phyloP scores from a whole-genome alignment of 2,797 vertebrate genomes.

The Sandelia bainsii region DNA sequence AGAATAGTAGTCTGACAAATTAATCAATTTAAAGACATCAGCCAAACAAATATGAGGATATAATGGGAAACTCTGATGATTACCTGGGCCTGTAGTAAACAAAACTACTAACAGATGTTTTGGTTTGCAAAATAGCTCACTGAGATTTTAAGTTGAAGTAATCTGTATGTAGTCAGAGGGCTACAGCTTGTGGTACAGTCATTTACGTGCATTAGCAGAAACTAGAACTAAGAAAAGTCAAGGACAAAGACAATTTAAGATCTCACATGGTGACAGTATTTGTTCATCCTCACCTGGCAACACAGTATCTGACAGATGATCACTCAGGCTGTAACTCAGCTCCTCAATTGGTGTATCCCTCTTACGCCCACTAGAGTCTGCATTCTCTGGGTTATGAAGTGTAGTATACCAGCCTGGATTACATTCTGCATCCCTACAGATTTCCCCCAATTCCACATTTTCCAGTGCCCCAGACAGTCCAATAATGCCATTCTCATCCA shows the following conservation, averaged over 20 bases:
- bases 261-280: slow-evolving; percentile 58
- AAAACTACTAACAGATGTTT: neutral
- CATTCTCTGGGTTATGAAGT: slow-evolving; percentile 24
- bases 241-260: neutral
- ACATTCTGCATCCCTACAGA: slow-evolving; percentile 1
- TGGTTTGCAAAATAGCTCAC: neutral
- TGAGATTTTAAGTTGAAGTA: neutral
- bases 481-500: slow-evolving; percentile 86
- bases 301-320: neutral
- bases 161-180: neutral
- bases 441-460: slow-evolving; percentile 37
- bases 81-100: neutral
- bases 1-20: too few relatives aligned
- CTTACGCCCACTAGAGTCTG: slow-evolving; percentile 5
- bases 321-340: slow-evolving; percentile 13
- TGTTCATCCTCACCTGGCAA: slow-evolving; percentile 43
- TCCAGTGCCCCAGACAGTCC: slow-evolving; percentile 71
- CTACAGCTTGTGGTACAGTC: neutral
- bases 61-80: neutral
- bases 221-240: neutral
- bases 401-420: neutral
- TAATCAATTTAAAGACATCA: too few relatives aligned
- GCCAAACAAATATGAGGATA: too few relatives aligned
- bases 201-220: neutral
- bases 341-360: slow-evolving; percentile 41